phyloP scores from a whole-genome alignment of 2,888 invertebrate genomes.

The Thera britannica region DNA sequence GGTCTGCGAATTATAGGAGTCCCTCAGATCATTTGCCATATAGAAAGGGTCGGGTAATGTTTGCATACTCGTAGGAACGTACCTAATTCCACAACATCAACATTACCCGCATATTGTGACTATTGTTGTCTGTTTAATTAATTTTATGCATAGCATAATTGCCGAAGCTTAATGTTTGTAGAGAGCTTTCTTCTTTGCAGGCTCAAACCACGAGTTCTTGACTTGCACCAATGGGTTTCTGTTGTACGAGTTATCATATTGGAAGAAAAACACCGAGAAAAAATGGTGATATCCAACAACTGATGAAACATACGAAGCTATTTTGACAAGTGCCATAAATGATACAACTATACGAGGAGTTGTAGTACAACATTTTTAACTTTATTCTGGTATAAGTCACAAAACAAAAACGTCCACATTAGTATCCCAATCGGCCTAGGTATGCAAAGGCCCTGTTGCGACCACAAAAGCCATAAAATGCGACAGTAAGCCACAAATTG shows the following conservation, averaged over 20 bases:
- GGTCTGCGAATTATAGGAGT: neutral
- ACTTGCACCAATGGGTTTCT: no score
- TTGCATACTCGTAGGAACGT: constrained; percentile 18
- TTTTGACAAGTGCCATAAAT: no score
- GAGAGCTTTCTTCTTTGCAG: neutral
- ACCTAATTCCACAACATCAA: constrained; percentile 26
- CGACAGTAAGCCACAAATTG: constrained; percentile 6
- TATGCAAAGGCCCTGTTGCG: neutral
- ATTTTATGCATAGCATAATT: constrained; percentile 22
- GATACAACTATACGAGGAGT: no score
- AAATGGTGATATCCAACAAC: no score
- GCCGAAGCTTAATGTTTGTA: constrained; percentile 5
- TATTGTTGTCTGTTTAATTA: constrained; percentile 27
- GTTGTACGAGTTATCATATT: no score
- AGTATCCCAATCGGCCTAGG: neutral
- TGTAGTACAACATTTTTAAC: no score
- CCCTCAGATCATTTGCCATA: constrained; percentile 10
- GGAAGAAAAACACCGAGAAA: no score
- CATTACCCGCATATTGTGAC: constrained; percentile 19
- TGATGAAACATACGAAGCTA: no score
- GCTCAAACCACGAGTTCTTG: neutral
- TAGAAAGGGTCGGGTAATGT: constrained; percentile 36
- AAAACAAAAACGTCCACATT: no score
- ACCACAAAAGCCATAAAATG: constrained; percentile 2
- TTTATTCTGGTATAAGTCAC: no score